Evolutionary conservation across 2,113 vertebrate genomes (phyloP), one percentile per base, ranked within the genome.

Genomic region (Girardinichthys multiradiatus): DNA sequence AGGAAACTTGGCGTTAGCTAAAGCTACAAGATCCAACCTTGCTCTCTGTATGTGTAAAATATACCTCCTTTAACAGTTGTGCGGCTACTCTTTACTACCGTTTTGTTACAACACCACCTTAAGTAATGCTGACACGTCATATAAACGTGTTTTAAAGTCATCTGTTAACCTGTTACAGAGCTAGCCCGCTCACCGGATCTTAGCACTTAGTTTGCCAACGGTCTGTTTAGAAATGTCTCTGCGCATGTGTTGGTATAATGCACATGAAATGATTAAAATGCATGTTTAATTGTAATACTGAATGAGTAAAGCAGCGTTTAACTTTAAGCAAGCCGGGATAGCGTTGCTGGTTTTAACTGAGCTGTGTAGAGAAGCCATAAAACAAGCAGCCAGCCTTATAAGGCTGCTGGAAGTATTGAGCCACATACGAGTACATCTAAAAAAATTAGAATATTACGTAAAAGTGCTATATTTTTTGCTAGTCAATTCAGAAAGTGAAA

Each of bases 111-210:
- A 0, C 28, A 65, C 24, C 24, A 0, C 15, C 21, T 7, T 0
- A 30, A 12, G 13, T 64, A 2, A 72, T 9, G 12, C 14, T 72
- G 58, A 58, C 70, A 65, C 15, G 15, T 0, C 0, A 14, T 19
- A 24, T 0, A 64, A 58, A 64, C 37, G 59, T 61, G 51, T 66
- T 73, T 72, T 66, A 70, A 76, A 68, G 15, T 51, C 57, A 28
- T 19, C 37, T 3, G 33, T 65, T n/a, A 13, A 76, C 68, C 27
- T 61, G 62, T 17, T 51, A 30, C 35, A 13, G 26, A 29, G 71
- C 79, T 82, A 86, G 64, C 67, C 21, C n/a, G 80, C 83, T 82
- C 82, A 68, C 28, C 33, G 15, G 24, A 64, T 64, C 76, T 72
- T 26, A 27, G 11, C 54, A 19, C 17, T 19, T 33, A 68, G 63